A percentile compares a stretch with the other conserved stretches of the same genome.
These are phyloP conservation scores for Andrena cerasifolii DNA, from an alignment of 1,140 invertebrate genomes.

Conservation along the genomic window DNA sequence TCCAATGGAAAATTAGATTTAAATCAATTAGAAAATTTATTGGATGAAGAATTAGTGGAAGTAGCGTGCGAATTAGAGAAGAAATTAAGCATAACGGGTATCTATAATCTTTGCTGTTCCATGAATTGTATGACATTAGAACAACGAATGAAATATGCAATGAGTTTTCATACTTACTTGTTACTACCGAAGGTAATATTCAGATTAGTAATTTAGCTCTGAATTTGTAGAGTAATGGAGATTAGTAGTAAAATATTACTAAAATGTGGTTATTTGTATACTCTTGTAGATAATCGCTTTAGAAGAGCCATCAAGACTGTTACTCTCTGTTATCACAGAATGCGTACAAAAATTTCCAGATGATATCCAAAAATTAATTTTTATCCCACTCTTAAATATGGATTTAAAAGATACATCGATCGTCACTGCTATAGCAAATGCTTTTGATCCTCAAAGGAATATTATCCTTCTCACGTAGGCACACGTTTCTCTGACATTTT, in stretches of 20 bases:
- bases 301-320: slow-evolving; percentile 63
- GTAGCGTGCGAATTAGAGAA: slow-evolving; percentile 55
- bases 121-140: slow-evolving; percentile 58
- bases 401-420: slow-evolving; percentile 67
- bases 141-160: slow-evolving; percentile 59
- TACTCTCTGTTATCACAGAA: slow-evolving; percentile 58
- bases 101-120: slow-evolving; percentile 66
- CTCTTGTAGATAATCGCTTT: slow-evolving; percentile 64
- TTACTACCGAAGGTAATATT: slow-evolving; percentile 66
- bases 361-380: slow-evolving; percentile 68
- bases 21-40: slow-evolving; percentile 55
- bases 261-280: neutral
- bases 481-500: neutral
- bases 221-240: neutral
- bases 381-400: slow-evolving; percentile 64
- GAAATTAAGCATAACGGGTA: slow-evolving; percentile 59
- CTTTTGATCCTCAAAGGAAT: slow-evolving; percentile 47
- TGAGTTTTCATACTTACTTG: slow-evolving; percentile 56
- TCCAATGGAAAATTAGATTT: slow-evolving; percentile 56
- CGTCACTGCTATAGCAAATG: slow-evolving; percentile 55
- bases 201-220: neutral
- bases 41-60: slow-evolving; percentile 49
- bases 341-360: slow-evolving; percentile 66
- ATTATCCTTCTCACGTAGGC: slow-evolving; percentile 62
- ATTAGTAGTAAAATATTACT: too few species aligned